These are phyloP conservation scores for Cerceris ruficornis DNA, from an alignment of 2,888 invertebrate genomes.

Conservation along the genomic window DNA sequence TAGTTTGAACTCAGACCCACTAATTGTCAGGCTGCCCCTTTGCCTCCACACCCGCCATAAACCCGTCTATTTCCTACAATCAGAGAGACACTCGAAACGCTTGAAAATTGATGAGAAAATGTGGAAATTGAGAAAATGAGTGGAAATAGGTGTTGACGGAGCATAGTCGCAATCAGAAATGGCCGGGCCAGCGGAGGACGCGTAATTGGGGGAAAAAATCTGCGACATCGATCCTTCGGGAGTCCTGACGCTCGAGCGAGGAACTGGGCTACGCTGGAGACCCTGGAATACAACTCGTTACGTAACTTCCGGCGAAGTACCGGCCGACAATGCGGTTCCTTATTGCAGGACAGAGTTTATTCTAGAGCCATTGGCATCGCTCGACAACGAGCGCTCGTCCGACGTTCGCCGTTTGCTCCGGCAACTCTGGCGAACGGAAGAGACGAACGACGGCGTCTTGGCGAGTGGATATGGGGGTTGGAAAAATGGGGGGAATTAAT, in stretches of 20 bases:
- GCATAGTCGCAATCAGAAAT: not conserved
- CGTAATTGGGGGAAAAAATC: slow-evolving; percentile 41
- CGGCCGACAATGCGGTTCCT: slow-evolving; percentile 45
- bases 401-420: not conserved
- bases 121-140: too few species aligned
- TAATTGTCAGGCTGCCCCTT: too few species aligned
- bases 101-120: too few species aligned
- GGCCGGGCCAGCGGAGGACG: not conserved
- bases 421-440: not conserved
- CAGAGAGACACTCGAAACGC: too few species aligned
- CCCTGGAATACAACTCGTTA: slow-evolving; percentile 55
- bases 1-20: too few species aligned
- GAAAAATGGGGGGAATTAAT: not conserved
- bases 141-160: too few species aligned
- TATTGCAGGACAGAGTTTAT: slow-evolving; percentile 34
- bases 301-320: slow-evolving; percentile 47
- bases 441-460: slow-evolving; percentile 12
- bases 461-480: not conserved
- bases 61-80: too few species aligned
- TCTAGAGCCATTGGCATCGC: slow-evolving; percentile 6
- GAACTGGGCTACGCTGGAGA: slow-evolving; percentile 53
- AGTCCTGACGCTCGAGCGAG: slow-evolving; percentile 33
- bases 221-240: slow-evolving; percentile 37
- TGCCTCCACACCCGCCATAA: too few species aligned
- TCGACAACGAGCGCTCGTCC: slow-evolving; percentile 4